Conservation (phyloP, 2,797 vertebrate genomes). For the Tympanoctomys barrerae region DNA sequence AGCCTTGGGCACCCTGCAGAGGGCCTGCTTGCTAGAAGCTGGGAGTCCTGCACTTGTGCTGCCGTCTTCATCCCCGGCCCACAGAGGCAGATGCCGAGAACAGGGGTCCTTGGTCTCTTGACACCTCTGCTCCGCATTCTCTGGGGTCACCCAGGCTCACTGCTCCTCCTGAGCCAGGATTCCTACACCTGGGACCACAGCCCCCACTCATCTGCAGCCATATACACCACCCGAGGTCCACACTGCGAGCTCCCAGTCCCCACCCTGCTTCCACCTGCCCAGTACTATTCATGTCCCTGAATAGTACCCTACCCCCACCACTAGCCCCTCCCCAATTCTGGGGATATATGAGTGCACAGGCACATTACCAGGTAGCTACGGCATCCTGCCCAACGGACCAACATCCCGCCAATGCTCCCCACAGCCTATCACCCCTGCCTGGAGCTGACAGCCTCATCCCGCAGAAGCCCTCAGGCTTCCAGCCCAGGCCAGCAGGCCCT, state of each 20-base stretch:
- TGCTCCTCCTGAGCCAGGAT: not conserved
- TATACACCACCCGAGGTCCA: not conserved
- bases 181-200: not conserved
- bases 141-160: not conserved
- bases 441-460: not conserved
- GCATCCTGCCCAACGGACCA: not conserved
- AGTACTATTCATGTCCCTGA: not conserved
- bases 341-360: too few species aligned
- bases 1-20: not conserved
- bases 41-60: rapidly evolving
- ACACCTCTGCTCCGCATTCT: not conserved
- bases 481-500: not conserved
- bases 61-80: not conserved
- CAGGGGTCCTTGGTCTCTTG: not conserved
- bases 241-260: not conserved
- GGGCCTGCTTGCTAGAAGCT: not conserved
- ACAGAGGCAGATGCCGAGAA: not conserved
- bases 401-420: not conserved
- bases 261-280: not conserved
- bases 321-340: not conserved
- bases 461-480: not conserved
- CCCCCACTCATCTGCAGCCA: not conserved
- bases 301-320: not conserved
- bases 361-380: rapidly evolving
- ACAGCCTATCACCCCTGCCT: rapidly evolving